These are phyloP conservation scores for Pissodes strobi DNA, from an alignment of 1,140 invertebrate species.

Conservation along the genomic window DNA sequence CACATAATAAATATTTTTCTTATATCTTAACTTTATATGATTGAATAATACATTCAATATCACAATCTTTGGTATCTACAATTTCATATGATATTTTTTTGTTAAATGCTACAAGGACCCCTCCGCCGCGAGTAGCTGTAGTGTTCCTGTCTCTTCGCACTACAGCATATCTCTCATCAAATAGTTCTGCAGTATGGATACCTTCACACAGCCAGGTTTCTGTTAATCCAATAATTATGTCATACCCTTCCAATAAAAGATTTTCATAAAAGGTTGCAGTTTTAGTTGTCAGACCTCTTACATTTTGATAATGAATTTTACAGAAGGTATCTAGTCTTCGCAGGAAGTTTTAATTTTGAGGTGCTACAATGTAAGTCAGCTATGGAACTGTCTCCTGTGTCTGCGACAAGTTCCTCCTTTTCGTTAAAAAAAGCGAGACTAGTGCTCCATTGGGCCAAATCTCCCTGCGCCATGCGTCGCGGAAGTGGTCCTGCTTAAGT, in stretches of 20 bases:
- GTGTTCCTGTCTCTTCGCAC: not conserved
- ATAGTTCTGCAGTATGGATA: not conserved
- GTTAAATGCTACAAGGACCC: not conserved
- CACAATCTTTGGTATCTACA: not conserved
- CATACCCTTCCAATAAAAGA: not conserved
- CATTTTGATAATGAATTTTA: not conserved
- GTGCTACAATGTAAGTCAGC: not conserved
- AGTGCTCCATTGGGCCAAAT: not conserved
- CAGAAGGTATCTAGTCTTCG: not conserved
- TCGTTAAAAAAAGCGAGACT: not conserved
- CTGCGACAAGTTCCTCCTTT: not conserved
- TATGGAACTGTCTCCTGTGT: not conserved
- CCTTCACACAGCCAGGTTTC: slow-evolving; percentile 1
- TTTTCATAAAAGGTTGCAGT: slow-evolving; percentile 1
- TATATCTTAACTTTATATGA: no score
- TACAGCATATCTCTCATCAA: not conserved
- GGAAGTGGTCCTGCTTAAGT: no score
- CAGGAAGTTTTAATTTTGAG: not conserved
- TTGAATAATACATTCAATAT: not conserved
- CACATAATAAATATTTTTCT: no score
- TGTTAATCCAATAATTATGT: not conserved
- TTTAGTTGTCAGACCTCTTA: no score
- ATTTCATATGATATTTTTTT: not conserved
- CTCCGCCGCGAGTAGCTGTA: not conserved
- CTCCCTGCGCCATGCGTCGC: no score